A percentile compares a stretch with the other conserved stretches of the same genome.
These are phyloP conservation scores for Sphaeramia orbicularis DNA, from an alignment of 2,797 vertebrate genomes.

Conservation along the genomic window DNA sequence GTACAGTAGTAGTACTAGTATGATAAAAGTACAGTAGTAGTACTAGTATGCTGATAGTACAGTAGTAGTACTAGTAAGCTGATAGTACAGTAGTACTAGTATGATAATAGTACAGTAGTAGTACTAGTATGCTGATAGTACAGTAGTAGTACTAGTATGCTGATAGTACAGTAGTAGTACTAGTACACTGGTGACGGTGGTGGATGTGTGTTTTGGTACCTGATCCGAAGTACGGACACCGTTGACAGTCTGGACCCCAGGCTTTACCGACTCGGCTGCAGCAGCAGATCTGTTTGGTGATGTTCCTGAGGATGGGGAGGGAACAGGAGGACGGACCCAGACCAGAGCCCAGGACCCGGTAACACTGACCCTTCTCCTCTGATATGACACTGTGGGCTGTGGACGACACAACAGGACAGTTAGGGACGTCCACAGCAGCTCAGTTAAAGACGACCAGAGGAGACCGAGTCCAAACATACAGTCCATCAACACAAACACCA, in stretches of 20 bases:
- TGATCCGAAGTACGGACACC: conserved; percentile 92
- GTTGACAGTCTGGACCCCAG: conserved; percentile 91
- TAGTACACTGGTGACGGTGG: too few species aligned
- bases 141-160: too few species aligned
- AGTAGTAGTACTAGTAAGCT: too few species aligned
- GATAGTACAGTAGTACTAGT: too few species aligned
- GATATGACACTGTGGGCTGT: conserved; percentile 90
- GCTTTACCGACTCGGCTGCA: conserved; percentile 97
- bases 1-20: too few species aligned
- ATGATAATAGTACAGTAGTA: too few species aligned
- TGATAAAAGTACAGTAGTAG: too few species aligned
- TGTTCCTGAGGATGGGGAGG: conserved; percentile 90
- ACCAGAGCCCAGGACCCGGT: conserved; percentile 84
- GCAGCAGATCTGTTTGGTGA: conserved; percentile 99
- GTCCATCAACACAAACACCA: not conserved
- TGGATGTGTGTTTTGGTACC: too few species aligned
- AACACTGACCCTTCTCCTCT: conserved; percentile 92
- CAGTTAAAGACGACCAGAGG: not conserved
- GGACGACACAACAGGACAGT: conserved; percentile 10
- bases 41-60: too few species aligned
- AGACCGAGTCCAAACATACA: too few species aligned
- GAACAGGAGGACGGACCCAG: conserved; percentile 83
- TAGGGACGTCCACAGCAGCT: not conserved
- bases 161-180: too few species aligned
- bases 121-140: too few species aligned